phyloP scores from a whole-genome alignment of 2,888 invertebrate genomes.

The Coenonympha glycerion region DNA sequence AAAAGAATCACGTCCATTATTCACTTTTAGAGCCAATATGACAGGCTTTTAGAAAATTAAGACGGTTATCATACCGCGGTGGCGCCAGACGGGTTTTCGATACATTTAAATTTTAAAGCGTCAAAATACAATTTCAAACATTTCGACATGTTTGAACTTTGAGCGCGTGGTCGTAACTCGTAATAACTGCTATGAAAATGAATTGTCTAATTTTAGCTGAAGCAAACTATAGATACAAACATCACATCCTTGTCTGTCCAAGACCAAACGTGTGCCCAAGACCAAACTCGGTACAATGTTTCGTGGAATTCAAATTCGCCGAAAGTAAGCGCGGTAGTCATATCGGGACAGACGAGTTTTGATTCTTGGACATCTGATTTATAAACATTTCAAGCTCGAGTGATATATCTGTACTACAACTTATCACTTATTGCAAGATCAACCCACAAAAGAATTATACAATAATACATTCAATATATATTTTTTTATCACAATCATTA shows the following conservation, averaged over 20 bases:
- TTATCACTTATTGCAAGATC: conserved; percentile 1
- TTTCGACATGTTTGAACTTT: conserved; percentile 3
- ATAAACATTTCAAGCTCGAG: conserved; percentile 15
- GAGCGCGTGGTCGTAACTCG: neutral
- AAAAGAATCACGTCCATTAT: conserved; percentile 46
- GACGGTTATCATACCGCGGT: conserved; percentile 48
- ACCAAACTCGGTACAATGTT: conserved; percentile 4
- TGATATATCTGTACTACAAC: conserved; percentile 9
- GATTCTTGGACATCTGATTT: conserved; percentile 6
- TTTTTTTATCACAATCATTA: neutral
- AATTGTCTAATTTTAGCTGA: conserved; percentile 3
- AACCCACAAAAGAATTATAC: neutral
- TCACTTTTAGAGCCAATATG: conserved; percentile 40
- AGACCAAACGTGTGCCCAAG: too few relatives aligned
- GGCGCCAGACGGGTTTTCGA: conserved; percentile 54
- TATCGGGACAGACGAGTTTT: neutral
- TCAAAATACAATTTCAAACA: conserved; percentile 26
- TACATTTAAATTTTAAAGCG: conserved; percentile 16
- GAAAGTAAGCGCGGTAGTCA: conserved; percentile 6
- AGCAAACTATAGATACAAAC: neutral
- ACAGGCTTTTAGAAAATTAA: conserved; percentile 37
- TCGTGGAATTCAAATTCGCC: conserved; percentile 17
- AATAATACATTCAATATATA: neutral
- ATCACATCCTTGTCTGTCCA: conserved; percentile 4
- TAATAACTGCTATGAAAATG: neutral